phyloP scores from a whole-genome alignment of 1,140 invertebrate genomes.

The Ceratosolen solmsi region DNA sequence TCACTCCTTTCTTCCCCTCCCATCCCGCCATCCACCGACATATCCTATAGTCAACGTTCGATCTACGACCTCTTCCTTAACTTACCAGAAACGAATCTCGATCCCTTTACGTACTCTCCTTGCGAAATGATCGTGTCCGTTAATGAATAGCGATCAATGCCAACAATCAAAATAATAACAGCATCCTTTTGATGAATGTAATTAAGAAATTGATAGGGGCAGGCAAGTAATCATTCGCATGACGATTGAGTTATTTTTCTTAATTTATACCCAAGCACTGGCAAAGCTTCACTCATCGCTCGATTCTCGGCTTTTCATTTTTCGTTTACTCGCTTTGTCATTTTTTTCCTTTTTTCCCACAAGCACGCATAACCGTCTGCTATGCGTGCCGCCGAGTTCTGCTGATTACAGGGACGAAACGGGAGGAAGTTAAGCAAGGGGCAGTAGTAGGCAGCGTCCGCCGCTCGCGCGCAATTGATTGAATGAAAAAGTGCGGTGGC shows the following conservation, averaged over 20 bases:
- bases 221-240: not conserved
- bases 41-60: too few relatives aligned
- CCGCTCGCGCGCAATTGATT: constrained; percentile 16
- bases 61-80: not conserved
- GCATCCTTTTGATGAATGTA: not conserved
- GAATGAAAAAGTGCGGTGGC: constrained; percentile 8
- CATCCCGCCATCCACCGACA: too few relatives aligned
- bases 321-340: not conserved
- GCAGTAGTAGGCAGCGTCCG: not conserved
- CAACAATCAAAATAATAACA: not conserved
- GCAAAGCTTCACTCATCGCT: not conserved
- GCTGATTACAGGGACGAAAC: constrained; percentile 29
- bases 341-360: not conserved
- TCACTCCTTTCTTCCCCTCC: not conserved
- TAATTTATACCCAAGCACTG: not conserved
- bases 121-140: not conserved
- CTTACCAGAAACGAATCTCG: not conserved
- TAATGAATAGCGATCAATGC: not conserved
- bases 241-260: constrained; percentile 29
- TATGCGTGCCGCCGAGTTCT: constrained; percentile 29
- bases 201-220: not conserved
- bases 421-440: not conserved
- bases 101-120: too few relatives aligned
- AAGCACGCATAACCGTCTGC: not conserved
- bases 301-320: not conserved